Evolutionary conservation across 2,888 invertebrate species (phyloP), one percentile per base, ranked within the genome.

Genomic region (Tenodera sinensis): DNA sequence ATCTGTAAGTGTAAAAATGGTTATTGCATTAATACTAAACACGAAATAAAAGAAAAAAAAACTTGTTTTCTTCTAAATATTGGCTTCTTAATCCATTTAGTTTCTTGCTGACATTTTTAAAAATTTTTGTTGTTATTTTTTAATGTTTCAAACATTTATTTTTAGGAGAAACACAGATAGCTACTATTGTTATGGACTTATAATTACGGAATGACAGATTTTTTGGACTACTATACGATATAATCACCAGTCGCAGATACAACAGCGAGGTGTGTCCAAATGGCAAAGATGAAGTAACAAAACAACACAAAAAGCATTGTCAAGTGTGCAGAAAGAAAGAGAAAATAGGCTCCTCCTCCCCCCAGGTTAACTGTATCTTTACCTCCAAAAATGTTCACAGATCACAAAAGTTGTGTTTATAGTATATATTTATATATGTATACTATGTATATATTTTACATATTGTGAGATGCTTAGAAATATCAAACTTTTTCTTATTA

Each of bases 141-240:
- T n/a, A 34, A 87, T 88, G 54, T 85, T 90, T 84, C 89, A 81
- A 89, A 90, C 89, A 90, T 89, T 90, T 90, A 89, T 89, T 90
- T 89, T 83, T 89, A 89, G 88, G 88, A 90, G 85, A 89, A 85
- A 89, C 90, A 90, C 83, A 89, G 87, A 89, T 54, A 88, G 83
- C 88, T 89, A 90, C 88, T 89, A 88, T 84, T 88, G 85, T 87
- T 87, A 88, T 88, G 42, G 84, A 47, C 89, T 88, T 85, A 90
- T 83, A 89, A 86, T 89, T 89, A 89, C 87, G 90, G 90, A 90
- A 90, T 90, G 90, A 90, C 88, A 88, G 85, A 86, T 47, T 87
- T 83, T n/a, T 84, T 83, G 28, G 85, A 88, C 83, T 89, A 85
- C 71, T 85, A 83, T 42, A 82, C 84, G 42, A 84, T 85, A 89